Evolutionary conservation across 2,113 vertebrate species (phyloP).

Genomic region (Hymenochirus boettgeri): DNA sequence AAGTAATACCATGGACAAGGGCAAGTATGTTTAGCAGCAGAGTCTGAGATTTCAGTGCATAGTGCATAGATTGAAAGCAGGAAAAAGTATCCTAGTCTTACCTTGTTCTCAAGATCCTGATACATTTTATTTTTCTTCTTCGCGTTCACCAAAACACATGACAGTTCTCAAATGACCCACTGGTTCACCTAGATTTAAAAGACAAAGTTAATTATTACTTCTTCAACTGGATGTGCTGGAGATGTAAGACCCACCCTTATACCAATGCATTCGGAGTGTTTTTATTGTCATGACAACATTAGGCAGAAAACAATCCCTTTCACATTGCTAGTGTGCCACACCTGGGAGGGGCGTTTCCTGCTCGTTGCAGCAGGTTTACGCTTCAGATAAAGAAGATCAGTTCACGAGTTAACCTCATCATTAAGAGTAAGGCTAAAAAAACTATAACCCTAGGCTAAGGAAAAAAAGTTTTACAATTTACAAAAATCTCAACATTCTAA

Average conservation of each 20-base stretch:
- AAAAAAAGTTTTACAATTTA: no score
- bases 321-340: constrained; percentile 9
- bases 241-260: constrained; percentile 33
- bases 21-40: background rate
- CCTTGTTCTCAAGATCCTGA: background rate
- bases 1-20: background rate
- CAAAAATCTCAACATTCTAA: no score
- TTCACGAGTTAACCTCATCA: background rate
- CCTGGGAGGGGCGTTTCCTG: background rate
- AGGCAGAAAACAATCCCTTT: constrained; percentile 28
- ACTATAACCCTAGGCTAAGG: background rate
- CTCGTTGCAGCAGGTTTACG: background rate
- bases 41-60: background rate
- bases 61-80: background rate
- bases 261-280: constrained; percentile 41
- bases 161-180: constrained; percentile 12
- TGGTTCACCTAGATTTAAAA: constrained; percentile 22
- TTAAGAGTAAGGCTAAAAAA: background rate
- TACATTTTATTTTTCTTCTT: background rate
- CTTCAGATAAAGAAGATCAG: background rate
- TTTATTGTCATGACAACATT: constrained; percentile 29
- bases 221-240: constrained; percentile 8
- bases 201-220: constrained; percentile 39
- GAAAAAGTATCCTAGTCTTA: background rate
- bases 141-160: constrained; percentile 24